A percentile compares a stretch with the other conserved stretches of the same genome.
phyloP scores from a whole-genome alignment of 2,888 invertebrate species.

The Cheilosia scutellata region DNA sequence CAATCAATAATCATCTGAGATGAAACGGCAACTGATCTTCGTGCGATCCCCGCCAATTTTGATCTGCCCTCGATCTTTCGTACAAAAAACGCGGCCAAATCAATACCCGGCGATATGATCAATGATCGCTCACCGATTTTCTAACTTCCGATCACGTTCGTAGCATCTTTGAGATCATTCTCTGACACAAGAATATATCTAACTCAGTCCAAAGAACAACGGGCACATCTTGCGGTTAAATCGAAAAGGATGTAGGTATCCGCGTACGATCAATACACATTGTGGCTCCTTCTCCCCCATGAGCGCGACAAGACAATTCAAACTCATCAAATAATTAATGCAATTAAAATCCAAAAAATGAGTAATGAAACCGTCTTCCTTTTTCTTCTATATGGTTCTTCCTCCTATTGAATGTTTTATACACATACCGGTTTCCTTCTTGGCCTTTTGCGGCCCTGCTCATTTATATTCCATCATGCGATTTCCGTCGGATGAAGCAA shows the following conservation, averaged over 20 bases:
- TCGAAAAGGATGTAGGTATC: not conserved
- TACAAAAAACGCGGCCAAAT: no score
- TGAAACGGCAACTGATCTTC: no score
- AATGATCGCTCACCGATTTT: no score
- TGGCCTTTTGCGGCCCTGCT: slow-evolving; percentile 74
- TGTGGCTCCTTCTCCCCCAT: slow-evolving; percentile 2
- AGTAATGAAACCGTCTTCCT: slow-evolving; percentile 58
- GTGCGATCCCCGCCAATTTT: no score
- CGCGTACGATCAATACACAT: not conserved
- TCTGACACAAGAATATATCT: no score
- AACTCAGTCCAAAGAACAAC: no score
- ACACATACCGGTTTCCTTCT: slow-evolving; percentile 66
- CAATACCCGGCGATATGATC: no score
- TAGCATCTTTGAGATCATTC: no score
- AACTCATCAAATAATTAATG: slow-evolving; percentile 69
- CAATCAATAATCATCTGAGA: no score
- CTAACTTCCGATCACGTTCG: no score
- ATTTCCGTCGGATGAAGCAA: slow-evolving; percentile 75
- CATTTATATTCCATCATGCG: slow-evolving; percentile 76
- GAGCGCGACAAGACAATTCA: slow-evolving; percentile 35
- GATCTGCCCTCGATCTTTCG: no score
- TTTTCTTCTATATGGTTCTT: slow-evolving; percentile 31
- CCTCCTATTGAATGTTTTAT: slow-evolving; percentile 23
- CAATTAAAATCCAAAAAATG: slow-evolving; percentile 70
- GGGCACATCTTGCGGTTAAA: no score